Evolutionary conservation across 2,797 vertebrate genomes (phyloP), one percentile per base, ranked within the genome.

Genomic region (Pempheris klunzingeri): DNA sequence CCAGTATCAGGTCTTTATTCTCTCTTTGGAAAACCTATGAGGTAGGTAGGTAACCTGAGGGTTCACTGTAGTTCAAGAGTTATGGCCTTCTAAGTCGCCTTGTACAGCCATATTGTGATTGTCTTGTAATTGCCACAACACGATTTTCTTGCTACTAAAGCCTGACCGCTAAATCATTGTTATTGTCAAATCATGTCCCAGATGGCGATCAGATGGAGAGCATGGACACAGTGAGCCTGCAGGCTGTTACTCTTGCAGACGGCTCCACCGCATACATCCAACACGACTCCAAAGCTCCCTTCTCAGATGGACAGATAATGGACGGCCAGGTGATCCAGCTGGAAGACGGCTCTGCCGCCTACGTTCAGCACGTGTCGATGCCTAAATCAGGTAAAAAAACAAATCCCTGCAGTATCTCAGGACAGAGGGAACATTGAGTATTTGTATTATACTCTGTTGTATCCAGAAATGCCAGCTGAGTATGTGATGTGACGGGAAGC

Each of bases 221-320:
- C 83, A 97, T 99, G 96, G 98, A 99, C 93, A 96, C 97, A 44
- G 97, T 99, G 77, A 99, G 98, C 91, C 93, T 99, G 78, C 98
- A 99, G 93, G 98, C 98, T 17, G 98, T 99, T 53, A 99, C 98
- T 3, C 95, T 99, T 20, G 96, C 96, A n/a, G 98, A 99, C 85
- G 98, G 98, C 30, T 98, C 98, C 81, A 99, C 98, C 1, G 98
- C 98, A 17, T 99, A 99, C 70, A 99, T 99, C 89, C 98, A 99
- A 46, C 98, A 99, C 69, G 98, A 96, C 62, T 95, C 97, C 83
- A 99, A 99, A 96, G 77, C 90, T 20, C 87, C 93, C 28, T 91
- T 95, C 73, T 92, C 94, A 93, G 98, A 99, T 77, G 97, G 96
- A 46, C 98, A 99, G 91, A 95, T 99, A 83, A 98, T 99, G 95